Conservation (phyloP, 2,113 vertebrate genomes). For the Anser brachyrhynchus region DNA sequence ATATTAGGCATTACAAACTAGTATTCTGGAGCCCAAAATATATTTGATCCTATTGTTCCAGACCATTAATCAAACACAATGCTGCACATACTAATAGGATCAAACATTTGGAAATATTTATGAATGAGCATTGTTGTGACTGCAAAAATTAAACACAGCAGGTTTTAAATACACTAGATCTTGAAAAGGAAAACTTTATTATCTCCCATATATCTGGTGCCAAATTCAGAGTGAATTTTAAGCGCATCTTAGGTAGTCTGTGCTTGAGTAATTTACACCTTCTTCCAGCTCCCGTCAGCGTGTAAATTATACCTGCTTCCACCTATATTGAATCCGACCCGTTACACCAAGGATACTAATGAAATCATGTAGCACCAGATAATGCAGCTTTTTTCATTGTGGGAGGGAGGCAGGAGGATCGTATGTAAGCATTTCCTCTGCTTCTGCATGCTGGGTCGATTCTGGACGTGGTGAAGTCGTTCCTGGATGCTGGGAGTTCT, state of each 20-base stretch:
- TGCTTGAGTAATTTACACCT: slow-evolving; percentile 56
- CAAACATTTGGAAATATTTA: slow-evolving; percentile 47
- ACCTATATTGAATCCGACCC: background rate
- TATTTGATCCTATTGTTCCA: slow-evolving; percentile 39
- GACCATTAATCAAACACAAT: background rate
- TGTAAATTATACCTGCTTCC: slow-evolving; percentile 18
- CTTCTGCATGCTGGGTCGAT: background rate
- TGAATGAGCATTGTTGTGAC: slow-evolving; percentile 66
- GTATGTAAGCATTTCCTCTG: background rate
- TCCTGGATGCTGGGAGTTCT: background rate
- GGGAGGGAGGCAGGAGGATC: background rate
- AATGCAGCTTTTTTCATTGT: background rate
- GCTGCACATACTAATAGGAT: slow-evolving; percentile 2
- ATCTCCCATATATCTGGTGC: slow-evolving; percentile 37
- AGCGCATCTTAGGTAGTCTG: slow-evolving; percentile 11
- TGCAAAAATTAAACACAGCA: slow-evolving; percentile 63
- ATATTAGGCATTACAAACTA: slow-evolving; percentile 51
- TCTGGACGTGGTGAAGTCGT: background rate
- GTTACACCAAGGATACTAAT: background rate
- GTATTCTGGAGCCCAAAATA: slow-evolving; percentile 36
- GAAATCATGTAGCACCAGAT: background rate
- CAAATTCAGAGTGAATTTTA: slow-evolving; percentile 50
- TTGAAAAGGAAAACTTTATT: slow-evolving; percentile 53
- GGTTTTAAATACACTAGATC: slow-evolving; percentile 45
- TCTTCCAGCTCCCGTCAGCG: background rate